These are phyloP conservation scores for Aegithalos caudatus DNA, from an alignment of 2,113 vertebrate genomes.

Conservation along the genomic window DNA sequence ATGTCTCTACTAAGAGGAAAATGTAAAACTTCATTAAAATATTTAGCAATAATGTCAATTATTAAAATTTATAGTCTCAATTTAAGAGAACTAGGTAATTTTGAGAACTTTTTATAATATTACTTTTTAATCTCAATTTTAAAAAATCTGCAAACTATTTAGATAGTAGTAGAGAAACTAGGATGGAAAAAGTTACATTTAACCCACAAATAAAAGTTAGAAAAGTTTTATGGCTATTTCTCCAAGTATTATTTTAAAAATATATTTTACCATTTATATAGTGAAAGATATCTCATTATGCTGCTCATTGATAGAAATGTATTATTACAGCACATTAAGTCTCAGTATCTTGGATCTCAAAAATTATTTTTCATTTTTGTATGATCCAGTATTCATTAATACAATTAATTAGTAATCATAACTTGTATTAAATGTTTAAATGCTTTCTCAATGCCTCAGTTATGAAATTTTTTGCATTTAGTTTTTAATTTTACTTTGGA, in stretches of 20 bases:
- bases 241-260: not conserved
- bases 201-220: not conserved
- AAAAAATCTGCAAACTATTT: not conserved
- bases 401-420: not conserved
- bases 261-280: not conserved
- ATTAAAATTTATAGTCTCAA: not conserved
- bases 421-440: not conserved
- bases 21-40: slow-evolving; percentile 31
- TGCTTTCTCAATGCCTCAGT: not conserved
- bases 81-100: not conserved
- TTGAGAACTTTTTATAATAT: not conserved
- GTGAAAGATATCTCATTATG: not conserved
- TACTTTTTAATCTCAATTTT: not conserved
- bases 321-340: not conserved
- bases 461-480: not conserved
- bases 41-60: not conserved
- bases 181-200: not conserved
- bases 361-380: not conserved
- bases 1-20: not conserved
- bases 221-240: not conserved
- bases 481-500: not conserved
- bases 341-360: not conserved
- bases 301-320: not conserved
- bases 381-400: not conserved
- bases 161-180: not conserved